These are phyloP conservation scores for Priocnemis perturbator DNA, from an alignment of 2,888 invertebrate genomes.

Conservation along the genomic window DNA sequence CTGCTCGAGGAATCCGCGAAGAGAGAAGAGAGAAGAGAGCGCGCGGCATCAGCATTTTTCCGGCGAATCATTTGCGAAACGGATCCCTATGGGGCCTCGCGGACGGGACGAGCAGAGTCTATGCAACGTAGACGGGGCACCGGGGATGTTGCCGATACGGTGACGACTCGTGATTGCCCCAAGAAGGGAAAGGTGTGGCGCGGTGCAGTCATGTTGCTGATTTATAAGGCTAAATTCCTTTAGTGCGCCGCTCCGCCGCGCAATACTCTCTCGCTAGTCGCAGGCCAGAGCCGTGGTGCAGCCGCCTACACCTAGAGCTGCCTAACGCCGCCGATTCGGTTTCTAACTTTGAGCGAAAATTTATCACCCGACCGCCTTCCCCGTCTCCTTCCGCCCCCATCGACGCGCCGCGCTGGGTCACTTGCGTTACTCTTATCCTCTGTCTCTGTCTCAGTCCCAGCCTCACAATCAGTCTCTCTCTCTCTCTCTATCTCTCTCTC, in stretches of 20 bases:
- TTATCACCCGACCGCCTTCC: slow-evolving; percentile 48
- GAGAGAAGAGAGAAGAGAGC: not conserved
- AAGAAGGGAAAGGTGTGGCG: slow-evolving; percentile 76
- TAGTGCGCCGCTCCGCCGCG: slow-evolving; percentile 53
- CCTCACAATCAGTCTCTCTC: not conserved
- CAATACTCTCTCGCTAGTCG: slow-evolving; percentile 51
- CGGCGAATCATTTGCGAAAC: slow-evolving; percentile 43
- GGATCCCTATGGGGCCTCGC: slow-evolving; percentile 51
- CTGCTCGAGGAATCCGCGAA: no score
- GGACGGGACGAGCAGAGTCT: slow-evolving; percentile 33
- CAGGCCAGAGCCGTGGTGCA: slow-evolving; percentile 42
- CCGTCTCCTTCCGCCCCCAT: slow-evolving; percentile 24
- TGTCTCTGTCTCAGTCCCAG: no score
- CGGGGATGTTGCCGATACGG: slow-evolving; percentile 73
- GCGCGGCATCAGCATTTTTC: no score
- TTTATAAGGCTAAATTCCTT: slow-evolving; percentile 75
- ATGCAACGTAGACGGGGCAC: slow-evolving; percentile 35
- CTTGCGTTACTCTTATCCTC: not conserved
- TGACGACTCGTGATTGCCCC: slow-evolving; percentile 75
- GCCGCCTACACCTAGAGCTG: slow-evolving; percentile 57
- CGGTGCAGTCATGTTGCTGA: slow-evolving; percentile 73
- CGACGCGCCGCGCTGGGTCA: not conserved
- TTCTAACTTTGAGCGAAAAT: slow-evolving; percentile 54
- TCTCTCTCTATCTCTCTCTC: not conserved
- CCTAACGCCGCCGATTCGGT: slow-evolving; percentile 55